A percentile compares a stretch with the other conserved stretches of the same genome.
These are phyloP conservation scores for Nycteola revayana DNA, from an alignment of 2,888 invertebrate genomes.

Conservation along the genomic window DNA sequence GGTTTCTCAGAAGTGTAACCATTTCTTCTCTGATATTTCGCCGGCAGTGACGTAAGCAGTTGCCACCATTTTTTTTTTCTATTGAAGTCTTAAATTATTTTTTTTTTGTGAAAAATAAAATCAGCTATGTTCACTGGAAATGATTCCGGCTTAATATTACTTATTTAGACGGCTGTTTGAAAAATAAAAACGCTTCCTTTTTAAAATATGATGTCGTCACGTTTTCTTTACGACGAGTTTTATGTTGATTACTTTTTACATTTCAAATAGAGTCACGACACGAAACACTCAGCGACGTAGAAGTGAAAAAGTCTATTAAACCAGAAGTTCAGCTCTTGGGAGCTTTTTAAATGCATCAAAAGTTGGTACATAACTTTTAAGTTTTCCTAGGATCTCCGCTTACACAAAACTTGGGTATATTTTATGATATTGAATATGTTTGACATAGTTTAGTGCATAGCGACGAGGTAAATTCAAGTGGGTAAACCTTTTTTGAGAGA, in stretches of 20 bases:
- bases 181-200: conserved; percentile 28
- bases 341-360: too few relatives aligned
- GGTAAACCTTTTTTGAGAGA: too few relatives aligned
- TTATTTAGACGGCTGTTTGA: conserved; percentile 15
- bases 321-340: background rate
- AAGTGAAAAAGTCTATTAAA: conserved; percentile 11
- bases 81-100: conserved; percentile 19
- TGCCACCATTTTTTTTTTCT: conserved; percentile 20
- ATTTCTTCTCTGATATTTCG: conserved; percentile 22
- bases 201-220: conserved; percentile 32
- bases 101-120: conserved; percentile 23
- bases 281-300: conserved; percentile 16
- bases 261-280: conserved; percentile 31
- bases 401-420: too few relatives aligned
- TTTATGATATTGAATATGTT: too few relatives aligned
- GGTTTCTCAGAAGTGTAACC: conserved; percentile 27
- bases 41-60: conserved; percentile 36
- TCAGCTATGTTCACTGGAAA: conserved; percentile 19
- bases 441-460: too few relatives aligned
- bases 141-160: conserved; percentile 17
- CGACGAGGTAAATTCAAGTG: too few relatives aligned
- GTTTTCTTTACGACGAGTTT: conserved; percentile 26
- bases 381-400: too few relatives aligned
- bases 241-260: conserved; percentile 37
- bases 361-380: background rate